These are phyloP conservation scores for Tarsius wallacei DNA, from an alignment of 2,797 vertebrate species.

Conservation along the genomic window DNA sequence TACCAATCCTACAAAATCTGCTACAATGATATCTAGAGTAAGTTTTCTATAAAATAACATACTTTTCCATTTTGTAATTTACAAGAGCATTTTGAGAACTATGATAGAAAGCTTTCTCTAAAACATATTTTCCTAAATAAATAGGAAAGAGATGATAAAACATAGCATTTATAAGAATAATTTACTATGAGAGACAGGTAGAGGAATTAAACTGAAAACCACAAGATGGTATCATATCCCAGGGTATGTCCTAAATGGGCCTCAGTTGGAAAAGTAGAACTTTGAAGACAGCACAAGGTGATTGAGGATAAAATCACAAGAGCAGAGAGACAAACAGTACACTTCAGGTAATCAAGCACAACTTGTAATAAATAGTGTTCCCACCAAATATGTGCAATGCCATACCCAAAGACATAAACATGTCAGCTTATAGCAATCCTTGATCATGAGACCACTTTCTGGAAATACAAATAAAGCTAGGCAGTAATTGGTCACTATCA, in stretches of 20 bases:
- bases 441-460: no score
- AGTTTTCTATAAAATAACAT: background rate
- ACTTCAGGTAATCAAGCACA: no score
- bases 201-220: background rate
- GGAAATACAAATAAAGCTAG: no score
- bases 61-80: background rate
- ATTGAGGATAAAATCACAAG: no score
- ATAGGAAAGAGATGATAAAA: background rate
- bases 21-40: background rate
- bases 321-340: no score
- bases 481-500: no score
- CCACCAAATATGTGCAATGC: no score
- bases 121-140: background rate
- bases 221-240: background rate
- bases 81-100: background rate
- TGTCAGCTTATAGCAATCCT: no score
- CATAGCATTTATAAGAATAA: background rate
- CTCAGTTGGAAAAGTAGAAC: background rate
- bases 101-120: background rate
- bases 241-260: background rate
- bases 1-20: background rate
- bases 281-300: no score
- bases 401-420: no score
- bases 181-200: background rate
- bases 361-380: no score